Base-by-base conservation (phyloP, 1,140 invertebrate genomes). In the Hydropsyche tenuis region DNA sequence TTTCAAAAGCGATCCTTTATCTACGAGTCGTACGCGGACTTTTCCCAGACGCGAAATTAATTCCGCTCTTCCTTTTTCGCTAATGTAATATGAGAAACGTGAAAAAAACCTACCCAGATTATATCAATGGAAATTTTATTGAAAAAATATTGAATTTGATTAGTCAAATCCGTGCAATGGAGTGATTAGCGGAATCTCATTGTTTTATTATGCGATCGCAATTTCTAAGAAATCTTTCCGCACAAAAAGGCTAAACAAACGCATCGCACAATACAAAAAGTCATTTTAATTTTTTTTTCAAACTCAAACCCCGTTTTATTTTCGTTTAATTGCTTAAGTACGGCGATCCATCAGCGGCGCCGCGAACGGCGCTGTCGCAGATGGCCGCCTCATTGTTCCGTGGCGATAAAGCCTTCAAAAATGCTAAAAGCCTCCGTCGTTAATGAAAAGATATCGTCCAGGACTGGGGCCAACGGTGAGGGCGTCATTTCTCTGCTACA, bases 361-460 rank as follows among this genome's bases (percentile, higher is more conserved):
- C 30, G 30, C 23, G 7, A 65, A 43, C 63, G 43, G 56, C 11
- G n/a, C 14, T 5, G 18, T 20, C 43, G 65, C 65, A 68, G 65
- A 68, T 68, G 65, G 65, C 20, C 63, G 18, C 11, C 37, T 22
- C 65, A 48, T 68, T 68, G 65, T 68, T 68, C 65, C 7, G 20
- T 43, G 64, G 20, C 63, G 64, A 18, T 23, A 72, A 60, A 75
- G 62, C 69, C 53, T 69, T 60, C 48, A 66, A 71, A 72, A 75
- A 60, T 70, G 63, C 64, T 73, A 48, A 30, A 62, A 43, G 60
- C 68, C 37, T 48, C 65, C 66, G 25, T 51, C 69, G 66, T 71
- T 77, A 77, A 77, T 77, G 75, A 77, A 77, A 77, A 77, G 73
- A 77, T 77, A 77, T 74, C 66, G 75, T 73, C 70, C 48, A 11